These are phyloP conservation scores for Diaprepes abbreviatus DNA, from an alignment of 2,888 invertebrate species.

Conservation along the genomic window DNA sequence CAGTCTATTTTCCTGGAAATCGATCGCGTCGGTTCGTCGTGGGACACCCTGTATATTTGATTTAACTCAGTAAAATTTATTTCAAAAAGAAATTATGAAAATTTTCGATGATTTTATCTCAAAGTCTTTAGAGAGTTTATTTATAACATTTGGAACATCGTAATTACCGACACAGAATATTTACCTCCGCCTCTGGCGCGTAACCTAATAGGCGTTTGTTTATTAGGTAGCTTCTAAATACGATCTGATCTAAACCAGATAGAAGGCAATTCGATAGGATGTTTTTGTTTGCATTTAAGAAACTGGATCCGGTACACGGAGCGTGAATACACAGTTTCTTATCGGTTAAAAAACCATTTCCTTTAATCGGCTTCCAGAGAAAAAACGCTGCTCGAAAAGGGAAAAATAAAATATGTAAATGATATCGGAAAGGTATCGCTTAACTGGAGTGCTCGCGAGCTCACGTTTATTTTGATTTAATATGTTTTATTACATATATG, in stretches of 20 bases:
- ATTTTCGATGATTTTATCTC: no score
- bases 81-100: no score
- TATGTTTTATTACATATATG: no score
- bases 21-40: no score
- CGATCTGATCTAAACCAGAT: slow-evolving; percentile 23
- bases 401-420: slow-evolving; percentile 5
- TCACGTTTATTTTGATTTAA: background rate
- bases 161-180: no score
- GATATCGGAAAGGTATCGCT: background rate
- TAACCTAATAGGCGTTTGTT: background rate
- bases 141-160: no score
- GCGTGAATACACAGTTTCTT: slow-evolving; percentile 7
- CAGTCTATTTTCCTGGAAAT: no score
- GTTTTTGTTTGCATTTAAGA: slow-evolving; percentile 23
- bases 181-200: background rate
- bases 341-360: slow-evolving; percentile 6
- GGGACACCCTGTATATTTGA: no score
- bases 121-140: no score
- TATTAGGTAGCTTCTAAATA: background rate
- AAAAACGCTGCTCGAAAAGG: background rate
- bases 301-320: slow-evolving; percentile 13
- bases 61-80: no score
- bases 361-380: background rate
- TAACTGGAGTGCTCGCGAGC: background rate
- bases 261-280: slow-evolving; percentile 20